A percentile compares a stretch with the other conserved stretches of the same genome.
phyloP scores from a whole-genome alignment of 2,888 invertebrate genomes.

The Pycnomerus fuliginosus region DNA sequence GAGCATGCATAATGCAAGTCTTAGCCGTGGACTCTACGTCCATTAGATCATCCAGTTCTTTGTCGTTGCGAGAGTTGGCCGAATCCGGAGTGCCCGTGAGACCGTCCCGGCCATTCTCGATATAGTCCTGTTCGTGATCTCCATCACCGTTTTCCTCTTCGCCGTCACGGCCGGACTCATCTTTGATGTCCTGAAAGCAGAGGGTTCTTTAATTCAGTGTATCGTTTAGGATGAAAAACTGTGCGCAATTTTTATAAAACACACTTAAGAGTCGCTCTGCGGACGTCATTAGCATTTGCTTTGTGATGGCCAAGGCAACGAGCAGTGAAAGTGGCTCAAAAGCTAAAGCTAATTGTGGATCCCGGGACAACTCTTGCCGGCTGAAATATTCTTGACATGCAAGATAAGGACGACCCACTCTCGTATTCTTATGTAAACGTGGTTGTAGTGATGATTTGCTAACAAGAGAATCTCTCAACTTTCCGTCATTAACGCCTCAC shows the following conservation, averaged over 20 bases:
- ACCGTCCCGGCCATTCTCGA: slow-evolving; percentile 54
- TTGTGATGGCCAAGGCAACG: slow-evolving; percentile 21
- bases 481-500: too few relatives aligned
- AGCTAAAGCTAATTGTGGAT: too few relatives aligned
- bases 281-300: slow-evolving; percentile 27
- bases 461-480: too few relatives aligned
- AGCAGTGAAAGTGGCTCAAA: too few relatives aligned
- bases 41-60: slow-evolving; percentile 57
- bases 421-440: too few relatives aligned
- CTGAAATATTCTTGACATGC: too few relatives aligned
- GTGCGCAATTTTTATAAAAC: too few relatives aligned
- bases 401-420: too few relatives aligned
- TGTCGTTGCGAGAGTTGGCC: slow-evolving; percentile 57
- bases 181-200: slow-evolving; percentile 48
- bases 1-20: slow-evolving; percentile 58
- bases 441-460: too few relatives aligned
- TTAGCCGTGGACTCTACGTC: slow-evolving; percentile 54
- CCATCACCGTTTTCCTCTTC: slow-evolving; percentile 48
- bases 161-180: slow-evolving; percentile 34
- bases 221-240: slow-evolving; percentile 3
- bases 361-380: too few relatives aligned
- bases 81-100: slow-evolving; percentile 56
- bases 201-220: too few relatives aligned
- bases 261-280: slow-evolving; percentile 18
- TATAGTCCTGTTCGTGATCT: slow-evolving; percentile 53